Evolutionary conservation across 1,140 invertebrate genomes (phyloP).

Genomic region (Parapsyche elsis): DNA sequence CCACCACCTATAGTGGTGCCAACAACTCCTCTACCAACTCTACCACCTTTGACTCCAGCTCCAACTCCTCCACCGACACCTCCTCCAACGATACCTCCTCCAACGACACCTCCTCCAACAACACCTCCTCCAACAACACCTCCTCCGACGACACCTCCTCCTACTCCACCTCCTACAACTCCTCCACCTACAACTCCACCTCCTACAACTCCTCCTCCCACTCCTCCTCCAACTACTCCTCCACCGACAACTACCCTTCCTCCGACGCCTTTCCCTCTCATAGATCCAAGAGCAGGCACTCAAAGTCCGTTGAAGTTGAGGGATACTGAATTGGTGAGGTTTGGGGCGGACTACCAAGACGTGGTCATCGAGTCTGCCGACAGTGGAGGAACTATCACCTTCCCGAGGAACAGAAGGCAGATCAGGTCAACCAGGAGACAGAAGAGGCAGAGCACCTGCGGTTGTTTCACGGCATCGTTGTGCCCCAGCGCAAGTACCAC

Average conservation of each 20-base stretch:
- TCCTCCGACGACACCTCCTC: constrained; percentile 48
- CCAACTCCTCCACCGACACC: constrained; percentile 42
- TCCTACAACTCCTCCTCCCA: constrained; percentile 6
- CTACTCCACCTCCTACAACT: constrained; percentile 57
- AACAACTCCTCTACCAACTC: neutral
- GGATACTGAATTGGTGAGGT: constrained; percentile 58
- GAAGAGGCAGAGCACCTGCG: constrained; percentile 56
- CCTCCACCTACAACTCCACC: constrained; percentile 13
- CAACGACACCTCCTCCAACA: neutral
- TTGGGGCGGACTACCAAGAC: constrained; percentile 46
- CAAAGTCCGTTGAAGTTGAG: constrained; percentile 58
- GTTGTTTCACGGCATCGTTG: constrained; percentile 62
- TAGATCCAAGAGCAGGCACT: constrained; percentile 60
- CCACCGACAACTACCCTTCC: constrained; percentile 59
- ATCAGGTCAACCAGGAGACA: neutral
- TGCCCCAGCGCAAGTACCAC: constrained; percentile 57
- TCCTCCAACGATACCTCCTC: constrained; percentile 42
- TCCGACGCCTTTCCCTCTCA: constrained; percentile 59
- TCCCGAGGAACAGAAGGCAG: constrained; percentile 58
- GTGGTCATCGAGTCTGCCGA: constrained; percentile 48
- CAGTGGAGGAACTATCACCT: constrained; percentile 52
- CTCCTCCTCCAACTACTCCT: constrained; percentile 49
- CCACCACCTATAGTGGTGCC: constrained; percentile 55
- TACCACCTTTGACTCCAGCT: constrained; percentile 44
- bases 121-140: constrained; percentile 3